Evolutionary conservation across 2,797 vertebrate genomes (phyloP).

Genomic region (Telmatherina bonti): DNA sequence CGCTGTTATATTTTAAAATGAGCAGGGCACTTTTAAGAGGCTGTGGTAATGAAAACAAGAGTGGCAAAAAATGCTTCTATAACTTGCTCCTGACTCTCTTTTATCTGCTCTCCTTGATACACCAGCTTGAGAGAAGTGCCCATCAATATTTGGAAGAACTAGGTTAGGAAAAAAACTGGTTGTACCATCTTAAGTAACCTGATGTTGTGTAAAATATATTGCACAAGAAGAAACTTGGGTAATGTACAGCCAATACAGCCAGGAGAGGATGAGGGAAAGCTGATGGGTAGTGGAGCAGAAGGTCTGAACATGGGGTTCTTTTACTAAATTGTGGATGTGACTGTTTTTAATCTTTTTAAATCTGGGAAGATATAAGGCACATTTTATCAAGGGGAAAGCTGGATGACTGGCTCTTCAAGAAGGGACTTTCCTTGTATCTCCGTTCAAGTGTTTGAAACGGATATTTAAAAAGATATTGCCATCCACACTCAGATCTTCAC

Average conservation of each 20-base stretch:
- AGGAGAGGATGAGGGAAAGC: constrained; percentile 14
- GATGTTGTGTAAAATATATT: constrained; percentile 52
- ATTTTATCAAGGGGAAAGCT: constrained; percentile 49
- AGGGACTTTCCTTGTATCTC: constrained; percentile 63
- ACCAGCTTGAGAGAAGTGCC: constrained; percentile 32
- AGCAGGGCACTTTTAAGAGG: constrained; percentile 70
- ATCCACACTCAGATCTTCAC: constrained; percentile 44
- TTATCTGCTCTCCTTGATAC: constrained; percentile 45
- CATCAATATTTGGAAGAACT: constrained; percentile 40
- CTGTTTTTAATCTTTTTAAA: constrained; percentile 30
- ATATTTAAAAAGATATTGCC: constrained; percentile 62
- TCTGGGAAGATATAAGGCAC: constrained; percentile 44
- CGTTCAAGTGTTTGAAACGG: constrained; percentile 74
- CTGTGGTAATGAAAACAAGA: constrained; percentile 76
- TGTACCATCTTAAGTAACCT: constrained; percentile 39
- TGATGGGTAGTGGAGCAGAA: constrained; percentile 55
- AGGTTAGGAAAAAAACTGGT: constrained; percentile 42
- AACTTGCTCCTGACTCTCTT: constrained; percentile 45
- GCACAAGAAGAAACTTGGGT: constrained; percentile 40
- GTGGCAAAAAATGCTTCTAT: constrained; percentile 57
- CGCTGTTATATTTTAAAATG: constrained; percentile 82
- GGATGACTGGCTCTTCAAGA: constrained; percentile 52
- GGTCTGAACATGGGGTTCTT: constrained; percentile 45
- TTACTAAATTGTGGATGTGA: constrained; percentile 73
- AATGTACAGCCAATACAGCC: constrained; percentile 13